Evolutionary conservation across 2,888 invertebrate species (phyloP), one percentile per base, ranked within the genome.

Genomic region (Pterobdella sp.): DNA sequence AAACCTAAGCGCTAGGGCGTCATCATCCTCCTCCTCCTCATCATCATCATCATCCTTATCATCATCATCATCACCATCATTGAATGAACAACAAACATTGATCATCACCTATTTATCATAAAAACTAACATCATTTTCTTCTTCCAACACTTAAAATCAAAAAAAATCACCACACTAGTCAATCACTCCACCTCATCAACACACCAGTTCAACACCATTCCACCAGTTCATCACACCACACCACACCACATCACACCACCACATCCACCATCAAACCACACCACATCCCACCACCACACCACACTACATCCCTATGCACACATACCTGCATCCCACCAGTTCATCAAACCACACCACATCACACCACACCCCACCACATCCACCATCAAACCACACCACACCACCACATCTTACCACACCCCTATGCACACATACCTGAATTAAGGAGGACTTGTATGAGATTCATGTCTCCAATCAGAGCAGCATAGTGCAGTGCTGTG

Each of bases 401-500:
- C 7, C 49, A 14, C 49, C 49, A 42, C n/a, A n/a, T 26, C 26
- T 26, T 26, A 4, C 60, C 7, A 56, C 4, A 4, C 60, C 4
- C 7, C 60, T n/a, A 22, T 26, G n/a, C n/a, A 22, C 60, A 10
- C 56, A 3, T 29, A 83, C 92, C 92, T 78, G 87, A 87, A 74
- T 89, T 88, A 18, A 93, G 84, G 71, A 93, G 86, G 1, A 87
- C 84, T 79, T 87, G 85, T 4, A 90, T 88, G 52, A 88, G 86
- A 32, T 86, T 86, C 1, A 86, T 80, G 77, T 89, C 88, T 84
- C 92, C 90, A 1, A 88, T 87, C 65, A 94, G 85, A 70, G 89
- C 91, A 14, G 93, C 93, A 86, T 94, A 94, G 84, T 94, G 93
- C 77, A 94, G 86, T 68, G 93, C 89, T 73, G 93, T 93, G 84